A percentile compares a stretch with the other conserved stretches of the same genome.
Conservation (phyloP, 2,113 vertebrate species). For the Crotophaga sulcirostris region DNA sequence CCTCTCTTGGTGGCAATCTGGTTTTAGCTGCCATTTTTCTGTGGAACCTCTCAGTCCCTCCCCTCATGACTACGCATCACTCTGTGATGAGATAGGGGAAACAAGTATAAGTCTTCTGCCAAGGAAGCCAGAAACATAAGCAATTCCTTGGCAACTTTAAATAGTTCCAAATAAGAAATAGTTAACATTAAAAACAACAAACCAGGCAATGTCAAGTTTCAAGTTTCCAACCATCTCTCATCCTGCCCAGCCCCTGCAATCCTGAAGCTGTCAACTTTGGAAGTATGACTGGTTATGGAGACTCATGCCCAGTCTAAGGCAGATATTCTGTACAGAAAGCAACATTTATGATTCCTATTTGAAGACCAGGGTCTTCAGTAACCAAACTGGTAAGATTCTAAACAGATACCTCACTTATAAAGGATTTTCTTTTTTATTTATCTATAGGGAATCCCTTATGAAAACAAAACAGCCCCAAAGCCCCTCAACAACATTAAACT, state of each 20-base stretch:
- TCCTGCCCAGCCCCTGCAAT: not conserved
- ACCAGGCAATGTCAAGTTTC: not conserved
- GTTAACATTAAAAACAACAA: not conserved
- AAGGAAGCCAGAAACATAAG: not conserved
- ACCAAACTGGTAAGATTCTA: not conserved
- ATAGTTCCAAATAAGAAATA: not conserved
- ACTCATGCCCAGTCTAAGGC: not conserved
- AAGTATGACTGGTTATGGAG: not conserved
- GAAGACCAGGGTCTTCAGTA: not conserved
- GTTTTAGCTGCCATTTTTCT: not conserved
- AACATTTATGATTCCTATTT: not conserved
- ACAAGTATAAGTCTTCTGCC: not conserved
- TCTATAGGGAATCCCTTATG: not conserved
- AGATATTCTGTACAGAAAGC: not conserved
- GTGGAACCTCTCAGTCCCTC: not conserved
- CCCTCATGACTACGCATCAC: not conserved
- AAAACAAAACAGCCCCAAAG: not conserved
- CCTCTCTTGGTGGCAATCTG: not conserved
- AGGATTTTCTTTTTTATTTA: not conserved
- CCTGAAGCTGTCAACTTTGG: not conserved
- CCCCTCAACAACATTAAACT: not conserved
- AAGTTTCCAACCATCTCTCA: not conserved
- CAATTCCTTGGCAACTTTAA: not conserved
- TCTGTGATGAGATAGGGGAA: not conserved
- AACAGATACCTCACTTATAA: not conserved